A percentile compares a stretch with the other conserved stretches of the same genome.
Conservation (phyloP, 2,797 vertebrate genomes). For the Halcyon chelicuti region DNA sequence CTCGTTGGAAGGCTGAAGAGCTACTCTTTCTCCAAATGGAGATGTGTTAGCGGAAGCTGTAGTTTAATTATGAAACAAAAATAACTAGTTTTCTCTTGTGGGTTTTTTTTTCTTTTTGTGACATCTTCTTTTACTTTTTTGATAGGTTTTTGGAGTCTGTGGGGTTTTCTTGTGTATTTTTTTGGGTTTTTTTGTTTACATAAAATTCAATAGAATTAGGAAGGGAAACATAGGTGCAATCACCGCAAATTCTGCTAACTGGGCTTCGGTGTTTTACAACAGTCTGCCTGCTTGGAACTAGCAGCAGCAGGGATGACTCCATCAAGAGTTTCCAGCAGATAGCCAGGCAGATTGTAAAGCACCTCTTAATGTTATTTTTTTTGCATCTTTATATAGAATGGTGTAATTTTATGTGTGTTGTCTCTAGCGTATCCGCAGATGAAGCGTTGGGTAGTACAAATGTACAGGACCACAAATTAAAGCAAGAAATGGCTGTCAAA, state of each 20-base stretch:
- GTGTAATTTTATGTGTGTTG: not conserved
- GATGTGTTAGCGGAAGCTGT: constrained; percentile 61
- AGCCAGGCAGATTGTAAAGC: constrained; percentile 43
- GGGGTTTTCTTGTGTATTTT: not conserved
- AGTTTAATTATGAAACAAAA: constrained; percentile 68
- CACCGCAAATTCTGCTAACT: not conserved
- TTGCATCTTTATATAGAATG: not conserved
- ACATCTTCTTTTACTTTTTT: not conserved
- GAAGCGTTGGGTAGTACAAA: not conserved
- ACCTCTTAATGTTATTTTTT: not conserved
- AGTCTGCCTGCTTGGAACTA: constrained; percentile 18
- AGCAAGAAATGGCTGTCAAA: not conserved
- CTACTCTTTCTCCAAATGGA: constrained; percentile 56
- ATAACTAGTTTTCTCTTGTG: not conserved
- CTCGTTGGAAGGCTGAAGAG: constrained; percentile 57
- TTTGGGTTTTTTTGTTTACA: not conserved
- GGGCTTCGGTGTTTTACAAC: not conserved
- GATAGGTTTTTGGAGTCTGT: not conserved
- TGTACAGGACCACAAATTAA: not conserved
- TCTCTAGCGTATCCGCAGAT: rapidly evolving
- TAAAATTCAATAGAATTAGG: not conserved
- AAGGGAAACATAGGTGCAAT: not conserved
- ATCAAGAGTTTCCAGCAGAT: constrained; percentile 3
- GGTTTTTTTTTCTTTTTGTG: not conserved
- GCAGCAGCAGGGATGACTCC: constrained; percentile 22